Percentiles rank a stretch among this genome's conserved stretches.
These are phyloP conservation scores for Beroe forskalii DNA, from an alignment of 37 sponge, comb jelly and placozoan species.

Conservation along the genomic window DNA sequence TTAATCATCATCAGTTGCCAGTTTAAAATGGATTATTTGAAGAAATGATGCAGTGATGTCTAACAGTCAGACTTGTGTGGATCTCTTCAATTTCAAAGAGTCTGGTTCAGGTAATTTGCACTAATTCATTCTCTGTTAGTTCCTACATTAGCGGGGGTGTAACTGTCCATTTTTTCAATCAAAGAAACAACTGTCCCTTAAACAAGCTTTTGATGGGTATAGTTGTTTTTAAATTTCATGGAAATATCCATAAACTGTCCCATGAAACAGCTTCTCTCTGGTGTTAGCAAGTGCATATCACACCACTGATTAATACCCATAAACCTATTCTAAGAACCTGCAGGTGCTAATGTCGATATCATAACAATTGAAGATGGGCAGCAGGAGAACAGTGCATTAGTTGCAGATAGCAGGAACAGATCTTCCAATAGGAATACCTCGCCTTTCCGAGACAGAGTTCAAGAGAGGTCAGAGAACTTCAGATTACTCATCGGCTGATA, in stretches of 20 bases:
- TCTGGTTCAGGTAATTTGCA: slow-evolving; percentile 57
- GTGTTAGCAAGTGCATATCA: no score
- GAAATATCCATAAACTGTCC: no score
- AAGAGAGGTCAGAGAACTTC: slow-evolving; percentile 22
- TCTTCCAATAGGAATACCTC: background rate
- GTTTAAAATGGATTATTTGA: no score
- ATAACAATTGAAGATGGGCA: slow-evolving; percentile 48
- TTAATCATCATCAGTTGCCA: no score
- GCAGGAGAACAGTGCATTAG: background rate
- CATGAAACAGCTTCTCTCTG: no score
- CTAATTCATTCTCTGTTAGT: background rate
- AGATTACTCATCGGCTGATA: background rate
- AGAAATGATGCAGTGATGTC: slow-evolving; percentile 15
- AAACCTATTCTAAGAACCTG: no score
- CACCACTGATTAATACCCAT: no score
- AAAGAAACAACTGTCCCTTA: no score
- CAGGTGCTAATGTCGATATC: slow-evolving; percentile 57
- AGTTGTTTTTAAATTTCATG: no score
- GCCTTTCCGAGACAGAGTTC: slow-evolving; percentile 45
- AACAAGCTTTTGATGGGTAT: no score
- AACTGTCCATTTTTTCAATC: no score
- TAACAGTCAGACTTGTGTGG: slow-evolving; percentile 9
- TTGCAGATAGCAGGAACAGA: background rate
- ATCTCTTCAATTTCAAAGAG: slow-evolving; percentile 59
- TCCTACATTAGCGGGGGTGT: background rate